phyloP scores from a whole-genome alignment of 2,113 vertebrate genomes.

The Hippolais icterina region DNA sequence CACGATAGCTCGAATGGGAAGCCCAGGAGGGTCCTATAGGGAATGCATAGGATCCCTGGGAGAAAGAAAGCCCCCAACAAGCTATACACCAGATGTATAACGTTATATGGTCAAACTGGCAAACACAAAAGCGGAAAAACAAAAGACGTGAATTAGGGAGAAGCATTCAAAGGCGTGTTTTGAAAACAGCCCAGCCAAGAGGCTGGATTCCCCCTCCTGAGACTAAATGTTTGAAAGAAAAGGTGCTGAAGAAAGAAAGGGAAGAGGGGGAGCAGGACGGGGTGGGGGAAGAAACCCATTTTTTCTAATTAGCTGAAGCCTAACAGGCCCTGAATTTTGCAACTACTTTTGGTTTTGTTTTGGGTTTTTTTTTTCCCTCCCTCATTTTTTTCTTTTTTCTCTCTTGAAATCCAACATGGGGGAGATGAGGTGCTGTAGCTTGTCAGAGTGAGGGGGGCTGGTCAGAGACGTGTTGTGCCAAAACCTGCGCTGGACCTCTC shows the following conservation, averaged over 20 bases:
- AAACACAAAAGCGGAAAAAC: conserved; percentile 97
- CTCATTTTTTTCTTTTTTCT: background rate
- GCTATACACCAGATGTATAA: conserved; percentile 99
- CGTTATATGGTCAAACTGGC: conserved; percentile 99
- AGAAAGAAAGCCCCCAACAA: conserved; percentile 89
- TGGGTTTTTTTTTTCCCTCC: background rate
- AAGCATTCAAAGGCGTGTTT: conserved; percentile 98
- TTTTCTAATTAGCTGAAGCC: conserved; percentile 96
- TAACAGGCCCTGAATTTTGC: conserved; percentile 84
- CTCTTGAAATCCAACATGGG: background rate
- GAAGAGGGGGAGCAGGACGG: conserved; percentile 34
- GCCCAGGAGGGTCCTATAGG: conserved; percentile 85
- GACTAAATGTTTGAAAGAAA: conserved; percentile 88
- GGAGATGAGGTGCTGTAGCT: conserved; percentile 27
- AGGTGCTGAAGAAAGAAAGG: conserved; percentile 86
- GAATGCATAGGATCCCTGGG: conserved; percentile 84
- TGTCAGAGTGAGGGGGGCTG: conserved; percentile 1
- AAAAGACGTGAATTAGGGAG: conserved; percentile 97
- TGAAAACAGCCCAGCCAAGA: conserved; percentile 98
- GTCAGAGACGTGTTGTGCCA: background rate
- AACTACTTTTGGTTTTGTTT: conserved; percentile 55
- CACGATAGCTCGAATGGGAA: conserved; percentile 86
- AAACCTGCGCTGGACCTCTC: conserved; percentile 23
- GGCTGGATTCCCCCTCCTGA: conserved; percentile 87
- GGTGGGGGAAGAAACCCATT: conserved; percentile 64